Base-by-base conservation (phyloP, 1,140 invertebrate species). In the Ephestia elutella region DNA sequence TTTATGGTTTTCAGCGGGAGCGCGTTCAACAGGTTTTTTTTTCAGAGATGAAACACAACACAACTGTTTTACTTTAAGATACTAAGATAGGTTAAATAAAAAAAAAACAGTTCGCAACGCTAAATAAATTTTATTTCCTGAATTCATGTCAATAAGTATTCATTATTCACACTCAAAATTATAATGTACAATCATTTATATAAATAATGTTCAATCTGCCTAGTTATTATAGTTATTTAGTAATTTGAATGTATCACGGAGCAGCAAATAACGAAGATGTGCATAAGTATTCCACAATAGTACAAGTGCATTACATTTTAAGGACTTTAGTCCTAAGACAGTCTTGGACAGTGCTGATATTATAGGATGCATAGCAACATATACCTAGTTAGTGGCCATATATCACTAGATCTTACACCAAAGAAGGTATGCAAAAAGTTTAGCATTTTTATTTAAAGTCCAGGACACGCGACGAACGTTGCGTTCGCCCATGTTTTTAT, bases 61-160 rank as follows among this genome's bases (percentile, higher is more conserved):
- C 2, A 25, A 25, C 2, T 25, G 7, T 2, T 3, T 25, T 25
- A 2, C 21, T 25, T 3, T 25, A 25, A 3, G 21, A 25, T 25
- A 25, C 21, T 25, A 3, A 25, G 21, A 7, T 25, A 25, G 1
- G 19, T 53, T 53, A 53, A 25, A 53, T 10, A 20, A 62, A 70
- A 62, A 61, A 53, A 70, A 73, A 75, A 61, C 57, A 65, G 60
- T 68, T 58, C 67, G 58, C 62, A 75, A 75, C 73, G 73, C 73
- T 72, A 73, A 75, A 75, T 75, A 75, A 72, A 72, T 70, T 75
- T 75, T 75, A 75, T 75, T 75, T 73, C 63, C 60, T 67, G 62
- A 63, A 67, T 66, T 67, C 62, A 68, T 75, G 65, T 75, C 73
- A 70, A 75, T 73, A 68, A 63, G 65, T 72, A 68, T 64, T 71